Conservation (phyloP, 2,888 invertebrate species). For the Drosophila recens region DNA sequence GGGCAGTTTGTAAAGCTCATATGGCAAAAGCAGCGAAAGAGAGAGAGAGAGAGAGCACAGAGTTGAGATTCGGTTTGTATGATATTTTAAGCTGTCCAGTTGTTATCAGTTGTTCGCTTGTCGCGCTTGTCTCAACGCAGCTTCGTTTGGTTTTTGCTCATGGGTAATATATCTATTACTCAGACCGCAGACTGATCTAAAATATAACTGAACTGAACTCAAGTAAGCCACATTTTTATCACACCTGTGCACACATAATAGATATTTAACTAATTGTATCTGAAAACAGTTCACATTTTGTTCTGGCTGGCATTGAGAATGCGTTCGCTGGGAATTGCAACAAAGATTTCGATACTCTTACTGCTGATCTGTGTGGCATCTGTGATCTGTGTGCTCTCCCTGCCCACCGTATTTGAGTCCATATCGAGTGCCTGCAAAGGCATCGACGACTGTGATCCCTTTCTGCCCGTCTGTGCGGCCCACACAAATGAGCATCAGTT, state of each 20-base stretch:
- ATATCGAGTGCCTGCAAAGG: slow-evolving; percentile 46
- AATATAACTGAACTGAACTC: not conserved
- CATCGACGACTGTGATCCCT: slow-evolving; percentile 73
- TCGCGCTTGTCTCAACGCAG: slow-evolving; percentile 26
- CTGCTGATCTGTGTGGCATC: slow-evolving; percentile 48
- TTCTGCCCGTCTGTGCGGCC: slow-evolving; percentile 77
- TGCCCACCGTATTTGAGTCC: slow-evolving; percentile 52
- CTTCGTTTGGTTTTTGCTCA: slow-evolving; percentile 4
- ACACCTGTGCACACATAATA: slow-evolving; percentile 31
- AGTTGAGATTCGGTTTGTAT: not conserved
- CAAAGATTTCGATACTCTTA: slow-evolving; percentile 42
- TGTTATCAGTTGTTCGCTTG: slow-evolving; percentile 42
- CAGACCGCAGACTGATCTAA: slow-evolving; percentile 11
- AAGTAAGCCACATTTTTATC: slow-evolving; percentile 19
- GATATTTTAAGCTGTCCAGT: slow-evolving; percentile 16
- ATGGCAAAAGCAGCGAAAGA: slow-evolving; percentile 3
- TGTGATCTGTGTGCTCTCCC: slow-evolving; percentile 48
- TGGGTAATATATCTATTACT: slow-evolving; percentile 15
- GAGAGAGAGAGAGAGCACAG: slow-evolving; percentile 9
- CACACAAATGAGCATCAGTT: slow-evolving; percentile 80
- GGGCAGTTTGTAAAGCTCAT: slow-evolving; percentile 16
- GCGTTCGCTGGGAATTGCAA: slow-evolving; percentile 26
- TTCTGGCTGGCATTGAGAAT: slow-evolving; percentile 19
- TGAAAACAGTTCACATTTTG: slow-evolving; percentile 4
- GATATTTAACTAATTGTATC: not conserved